These are phyloP conservation scores for Poecilia velifera DNA, from an alignment of 2,797 vertebrate species.

Conservation along the genomic window DNA sequence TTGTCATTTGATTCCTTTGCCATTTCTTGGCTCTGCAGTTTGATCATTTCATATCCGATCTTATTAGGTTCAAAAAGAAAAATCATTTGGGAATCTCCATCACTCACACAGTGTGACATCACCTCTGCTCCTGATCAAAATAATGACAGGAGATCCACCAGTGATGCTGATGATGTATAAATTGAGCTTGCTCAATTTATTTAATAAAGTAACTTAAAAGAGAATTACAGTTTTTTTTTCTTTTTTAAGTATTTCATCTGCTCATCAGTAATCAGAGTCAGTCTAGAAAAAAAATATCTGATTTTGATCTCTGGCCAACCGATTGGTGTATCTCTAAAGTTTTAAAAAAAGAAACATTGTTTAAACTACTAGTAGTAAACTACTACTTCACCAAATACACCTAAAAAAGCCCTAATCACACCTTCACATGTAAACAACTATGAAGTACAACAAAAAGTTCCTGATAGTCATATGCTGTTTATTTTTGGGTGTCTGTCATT, in stretches of 20 bases:
- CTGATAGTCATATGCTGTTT: conserved; percentile 47
- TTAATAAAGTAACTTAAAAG: background rate
- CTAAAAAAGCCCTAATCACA: background rate
- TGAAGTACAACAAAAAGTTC: conserved; percentile 52
- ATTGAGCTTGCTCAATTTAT: background rate
- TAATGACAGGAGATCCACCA: background rate
- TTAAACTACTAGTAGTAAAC: too few species aligned
- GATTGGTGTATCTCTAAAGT: background rate
- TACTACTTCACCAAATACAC: background rate
- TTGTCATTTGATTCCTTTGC: background rate
- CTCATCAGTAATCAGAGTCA: background rate
- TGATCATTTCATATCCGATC: background rate
- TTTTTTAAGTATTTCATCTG: background rate
- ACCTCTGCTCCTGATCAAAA: background rate
- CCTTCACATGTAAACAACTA: background rate
- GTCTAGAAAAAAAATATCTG: background rate
- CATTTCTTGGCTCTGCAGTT: background rate
- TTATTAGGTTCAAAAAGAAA: background rate
- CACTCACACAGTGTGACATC: background rate
- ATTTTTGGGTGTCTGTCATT: conserved; percentile 56
- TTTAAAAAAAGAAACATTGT: background rate
- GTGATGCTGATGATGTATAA: background rate
- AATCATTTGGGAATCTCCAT: background rate
- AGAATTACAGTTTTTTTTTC: background rate
- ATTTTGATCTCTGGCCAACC: background rate